Evolutionary conservation across 1,140 invertebrate species (phyloP).

Genomic region (Hestina assimilis): DNA sequence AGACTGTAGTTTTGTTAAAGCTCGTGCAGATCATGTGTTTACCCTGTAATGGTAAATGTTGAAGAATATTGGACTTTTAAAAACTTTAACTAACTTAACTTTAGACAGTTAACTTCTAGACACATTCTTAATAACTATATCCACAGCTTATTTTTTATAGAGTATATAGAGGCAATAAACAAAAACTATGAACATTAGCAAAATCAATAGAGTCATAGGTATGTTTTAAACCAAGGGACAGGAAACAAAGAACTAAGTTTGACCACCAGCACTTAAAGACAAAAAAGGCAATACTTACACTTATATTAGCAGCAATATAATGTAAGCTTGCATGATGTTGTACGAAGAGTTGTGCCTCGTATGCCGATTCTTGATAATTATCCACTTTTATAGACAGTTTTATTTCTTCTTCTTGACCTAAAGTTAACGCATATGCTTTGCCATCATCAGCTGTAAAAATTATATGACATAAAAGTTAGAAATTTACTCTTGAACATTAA

Average conservation of each 20-base stretch:
- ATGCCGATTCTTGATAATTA: conserved; percentile 93
- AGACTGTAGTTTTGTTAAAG: conserved; percentile 86
- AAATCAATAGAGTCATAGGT: too few relatives aligned
- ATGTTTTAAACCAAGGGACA: too few relatives aligned
- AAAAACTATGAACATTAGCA: too few relatives aligned
- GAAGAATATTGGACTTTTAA: background rate
- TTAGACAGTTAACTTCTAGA: too few relatives aligned
- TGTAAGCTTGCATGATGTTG: conserved; percentile 87
- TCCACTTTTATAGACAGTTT: conserved; percentile 85
- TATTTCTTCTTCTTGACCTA: conserved; percentile 88
- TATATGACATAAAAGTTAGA: too few relatives aligned
- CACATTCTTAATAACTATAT: too few relatives aligned
- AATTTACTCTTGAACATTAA: background rate
- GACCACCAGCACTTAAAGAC: too few relatives aligned
- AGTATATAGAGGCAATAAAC: too few relatives aligned
- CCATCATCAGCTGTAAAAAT: conserved; percentile 61
- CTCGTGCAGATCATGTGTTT: conserved; percentile 84
- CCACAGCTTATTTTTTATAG: too few relatives aligned
- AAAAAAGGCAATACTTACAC: conserved; percentile 42
- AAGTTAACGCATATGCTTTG: conserved; percentile 79
- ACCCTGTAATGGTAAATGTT: conserved; percentile 66
- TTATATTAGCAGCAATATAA: conserved; percentile 84
- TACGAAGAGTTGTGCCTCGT: conserved; percentile 92
- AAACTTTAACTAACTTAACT: too few relatives aligned
- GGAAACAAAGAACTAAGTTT: too few relatives aligned